Conservation (phyloP, 35 echinoderm and acorn worm genomes). For the Apostichopus parvimensis region DNA sequence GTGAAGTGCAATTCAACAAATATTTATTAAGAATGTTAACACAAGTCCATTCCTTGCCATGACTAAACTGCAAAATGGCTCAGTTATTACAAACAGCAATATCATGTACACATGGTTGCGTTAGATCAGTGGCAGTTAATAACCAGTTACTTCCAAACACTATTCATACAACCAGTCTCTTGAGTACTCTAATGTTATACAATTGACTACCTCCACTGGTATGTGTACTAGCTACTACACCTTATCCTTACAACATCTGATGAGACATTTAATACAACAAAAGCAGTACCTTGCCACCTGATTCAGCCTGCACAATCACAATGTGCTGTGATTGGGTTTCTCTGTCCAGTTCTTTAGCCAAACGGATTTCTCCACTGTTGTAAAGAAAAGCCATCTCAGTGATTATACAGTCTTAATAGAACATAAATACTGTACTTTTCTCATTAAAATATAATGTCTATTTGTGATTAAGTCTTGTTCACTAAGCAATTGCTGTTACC, state of each 20-base stretch:
- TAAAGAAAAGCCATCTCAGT: conserved; percentile 12
- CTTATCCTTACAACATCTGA: no score
- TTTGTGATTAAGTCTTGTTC: no score
- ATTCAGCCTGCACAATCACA: conserved; percentile 53
- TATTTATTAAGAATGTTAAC: background rate
- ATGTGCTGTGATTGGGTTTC: conserved; percentile 53
- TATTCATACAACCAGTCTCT: no score
- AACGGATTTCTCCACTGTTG: conserved; percentile 69
- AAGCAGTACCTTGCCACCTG: conserved; percentile 50
- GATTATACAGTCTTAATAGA: background rate
- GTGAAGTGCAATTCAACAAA: background rate
- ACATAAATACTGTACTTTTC: no score
- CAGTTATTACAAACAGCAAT: background rate
- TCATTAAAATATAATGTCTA: no score
- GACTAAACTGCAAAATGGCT: background rate
- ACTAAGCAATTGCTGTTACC: no score
- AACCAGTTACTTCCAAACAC: background rate
- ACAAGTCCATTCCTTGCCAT: no score
- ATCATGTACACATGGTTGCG: no score
- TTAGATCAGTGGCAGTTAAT: background rate
- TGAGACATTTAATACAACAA: background rate
- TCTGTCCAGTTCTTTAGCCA: conserved; percentile 62
- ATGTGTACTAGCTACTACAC: no score
- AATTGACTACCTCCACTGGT: no score
- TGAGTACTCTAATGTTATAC: no score